These are phyloP conservation scores for Varanus komodoensis DNA, from an alignment of 2,113 vertebrate species.

Conservation along the genomic window DNA sequence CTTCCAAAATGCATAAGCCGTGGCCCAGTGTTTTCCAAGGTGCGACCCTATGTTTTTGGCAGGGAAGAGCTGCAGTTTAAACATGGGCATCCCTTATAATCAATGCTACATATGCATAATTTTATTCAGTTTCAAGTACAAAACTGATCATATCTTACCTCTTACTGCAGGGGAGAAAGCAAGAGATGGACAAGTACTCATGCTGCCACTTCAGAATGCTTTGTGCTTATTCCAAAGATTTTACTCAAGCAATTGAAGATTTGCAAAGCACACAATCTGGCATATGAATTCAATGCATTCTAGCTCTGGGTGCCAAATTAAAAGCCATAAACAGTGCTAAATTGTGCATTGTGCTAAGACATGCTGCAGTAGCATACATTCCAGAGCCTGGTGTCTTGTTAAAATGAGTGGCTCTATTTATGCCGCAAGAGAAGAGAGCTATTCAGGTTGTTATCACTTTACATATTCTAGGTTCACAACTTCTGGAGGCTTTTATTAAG, in stretches of 20 bases:
- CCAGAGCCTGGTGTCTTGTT: slow-evolving; percentile 9
- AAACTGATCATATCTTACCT: background rate
- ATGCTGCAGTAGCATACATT: background rate
- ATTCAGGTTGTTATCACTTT: slow-evolving; percentile 26
- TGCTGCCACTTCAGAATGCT: background rate
- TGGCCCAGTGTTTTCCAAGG: background rate
- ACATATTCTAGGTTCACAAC: background rate
- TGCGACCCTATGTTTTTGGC: background rate
- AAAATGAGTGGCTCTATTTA: slow-evolving; percentile 16
- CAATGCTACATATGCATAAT: background rate
- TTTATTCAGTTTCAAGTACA: background rate
- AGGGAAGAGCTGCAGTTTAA: background rate
- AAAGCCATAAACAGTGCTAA: slow-evolving; percentile 19
- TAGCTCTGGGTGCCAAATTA: background rate
- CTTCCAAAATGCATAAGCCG: background rate
- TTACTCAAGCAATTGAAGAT: slow-evolving; percentile 19
- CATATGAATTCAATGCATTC: background rate
- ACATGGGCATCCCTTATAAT: background rate
- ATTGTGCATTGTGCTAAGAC: background rate
- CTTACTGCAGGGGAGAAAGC: background rate
- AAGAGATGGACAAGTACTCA: slow-evolving; percentile 5
- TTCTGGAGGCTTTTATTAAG: slow-evolving; percentile 49
- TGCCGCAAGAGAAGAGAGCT: background rate
- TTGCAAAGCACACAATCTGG: background rate
- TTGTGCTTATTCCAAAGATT: background rate